Evolutionary conservation across 1,140 invertebrate genomes (phyloP).

Genomic region (Cecropterus lyciades): DNA sequence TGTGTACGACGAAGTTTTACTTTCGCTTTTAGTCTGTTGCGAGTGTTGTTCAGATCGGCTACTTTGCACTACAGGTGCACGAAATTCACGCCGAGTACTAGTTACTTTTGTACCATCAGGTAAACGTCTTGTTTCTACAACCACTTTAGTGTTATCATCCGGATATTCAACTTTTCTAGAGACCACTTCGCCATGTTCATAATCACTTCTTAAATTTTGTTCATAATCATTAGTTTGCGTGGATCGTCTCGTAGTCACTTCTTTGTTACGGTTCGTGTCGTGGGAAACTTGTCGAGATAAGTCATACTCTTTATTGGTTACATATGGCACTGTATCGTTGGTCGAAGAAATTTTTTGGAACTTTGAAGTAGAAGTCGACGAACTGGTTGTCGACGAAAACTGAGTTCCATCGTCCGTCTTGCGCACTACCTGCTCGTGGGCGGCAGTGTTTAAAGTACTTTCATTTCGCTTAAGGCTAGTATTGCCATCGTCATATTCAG

Average conservation of each 20-base stretch:
- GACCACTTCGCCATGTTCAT: constrained; percentile 75
- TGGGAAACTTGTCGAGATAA: constrained; percentile 41
- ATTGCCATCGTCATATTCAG: constrained; percentile 86
- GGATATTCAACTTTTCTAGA: constrained; percentile 86
- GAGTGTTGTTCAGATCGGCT: constrained; percentile 62
- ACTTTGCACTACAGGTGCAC: constrained; percentile 63
- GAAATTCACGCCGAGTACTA: constrained; percentile 86
- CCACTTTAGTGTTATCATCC: constrained; percentile 86
- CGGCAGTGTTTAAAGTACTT: constrained; percentile 84
- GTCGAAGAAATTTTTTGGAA: constrained; percentile 70
- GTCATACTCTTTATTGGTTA: constrained; percentile 54
- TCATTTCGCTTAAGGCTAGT: constrained; percentile 86
- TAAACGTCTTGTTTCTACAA: constrained; percentile 86
- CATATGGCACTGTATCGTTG: constrained; percentile 67
- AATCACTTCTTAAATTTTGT: constrained; percentile 52
- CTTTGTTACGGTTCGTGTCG: constrained; percentile 56
- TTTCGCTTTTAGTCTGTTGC: constrained; percentile 62
- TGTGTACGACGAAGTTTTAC: constrained; percentile 53
- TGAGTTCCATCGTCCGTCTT: constrained; percentile 81
- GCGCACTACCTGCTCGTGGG: constrained; percentile 86
- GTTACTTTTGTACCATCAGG: constrained; percentile 87
- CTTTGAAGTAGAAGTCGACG: constrained; percentile 76
- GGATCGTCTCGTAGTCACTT: constrained; percentile 47
- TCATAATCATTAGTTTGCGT: constrained; percentile 54
- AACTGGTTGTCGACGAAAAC: constrained; percentile 78